A percentile compares a stretch with the other conserved stretches of the same genome.
Conservation (phyloP, 1,140 invertebrate genomes). For the Pseudobourletiella spinata region DNA sequence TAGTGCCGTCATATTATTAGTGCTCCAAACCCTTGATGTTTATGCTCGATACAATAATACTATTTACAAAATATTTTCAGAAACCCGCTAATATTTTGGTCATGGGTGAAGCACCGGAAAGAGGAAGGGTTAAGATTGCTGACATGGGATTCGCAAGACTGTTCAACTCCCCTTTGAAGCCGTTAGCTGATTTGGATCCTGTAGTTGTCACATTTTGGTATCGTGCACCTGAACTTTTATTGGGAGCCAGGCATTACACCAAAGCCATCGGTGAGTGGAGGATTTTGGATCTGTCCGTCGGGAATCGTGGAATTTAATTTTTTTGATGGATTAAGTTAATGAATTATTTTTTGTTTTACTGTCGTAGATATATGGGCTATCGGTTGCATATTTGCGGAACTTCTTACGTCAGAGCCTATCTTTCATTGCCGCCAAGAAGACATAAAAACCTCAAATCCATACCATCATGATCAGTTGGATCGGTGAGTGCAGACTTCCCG, state of each 20-base stretch:
- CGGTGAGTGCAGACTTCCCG: too few relatives aligned
- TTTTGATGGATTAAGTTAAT: too few relatives aligned
- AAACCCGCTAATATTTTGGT: conserved; percentile 99
- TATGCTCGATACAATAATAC: too few relatives aligned
- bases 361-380: conserved; percentile 99
- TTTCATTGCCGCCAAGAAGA: conserved; percentile 99
- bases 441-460: conserved; percentile 99
- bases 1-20: too few relatives aligned
- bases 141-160: conserved; percentile 99
- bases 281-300: too few relatives aligned
- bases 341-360: too few relatives aligned
- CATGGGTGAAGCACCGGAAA: conserved; percentile 96
- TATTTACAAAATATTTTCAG: too few relatives aligned
- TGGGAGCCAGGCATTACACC: conserved; percentile 96
- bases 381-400: conserved; percentile 98
- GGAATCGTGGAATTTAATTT: too few relatives aligned
- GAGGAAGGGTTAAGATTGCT: conserved; percentile 96
- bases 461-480: conserved; percentile 99
- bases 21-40: too few relatives aligned
- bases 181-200: conserved; percentile 94
- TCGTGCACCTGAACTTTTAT: conserved; percentile 60
- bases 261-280: conserved; percentile 88
- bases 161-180: conserved; percentile 97
- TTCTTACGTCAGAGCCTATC: conserved; percentile 89
- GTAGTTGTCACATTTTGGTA: conserved; percentile 99